Evolutionary conservation across 2,113 vertebrate species (phyloP).

Genomic region (Ahaetulla prasina): DNA sequence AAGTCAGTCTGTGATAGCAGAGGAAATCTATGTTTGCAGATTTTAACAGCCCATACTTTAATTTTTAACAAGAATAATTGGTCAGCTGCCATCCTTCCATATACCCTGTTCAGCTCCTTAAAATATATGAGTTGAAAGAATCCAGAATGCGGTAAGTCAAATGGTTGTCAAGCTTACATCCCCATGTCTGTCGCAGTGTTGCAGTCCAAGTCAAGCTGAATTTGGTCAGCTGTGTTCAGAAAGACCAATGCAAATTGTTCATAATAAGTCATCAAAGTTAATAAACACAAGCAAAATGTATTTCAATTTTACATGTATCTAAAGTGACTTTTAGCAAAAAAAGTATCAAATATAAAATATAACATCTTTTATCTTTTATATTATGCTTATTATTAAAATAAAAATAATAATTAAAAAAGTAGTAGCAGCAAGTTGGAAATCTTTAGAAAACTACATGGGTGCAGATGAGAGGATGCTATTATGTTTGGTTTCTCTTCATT

Average conservation of each 20-base stretch:
- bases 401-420: neutral
- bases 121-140: no score
- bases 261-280: neutral
- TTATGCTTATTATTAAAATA: neutral
- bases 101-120: no score
- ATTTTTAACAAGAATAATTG: neutral
- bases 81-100: no score
- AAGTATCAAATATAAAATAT: neutral
- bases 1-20: neutral
- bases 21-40: neutral
- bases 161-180: neutral
- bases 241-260: no score
- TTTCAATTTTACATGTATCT: neutral
- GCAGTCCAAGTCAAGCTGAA: no score
- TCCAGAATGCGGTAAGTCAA: no score
- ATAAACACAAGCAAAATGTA: neutral
- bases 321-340: neutral
- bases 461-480: neutral
- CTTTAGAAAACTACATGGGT: neutral
- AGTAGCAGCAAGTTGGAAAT: neutral
- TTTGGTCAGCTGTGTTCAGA: no score
- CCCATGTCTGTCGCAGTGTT: neutral
- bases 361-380: neutral
- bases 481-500: neutral
- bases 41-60: neutral